phyloP scores from a whole-genome alignment of 2,113 vertebrate genomes.

The Trogon surrucura region DNA sequence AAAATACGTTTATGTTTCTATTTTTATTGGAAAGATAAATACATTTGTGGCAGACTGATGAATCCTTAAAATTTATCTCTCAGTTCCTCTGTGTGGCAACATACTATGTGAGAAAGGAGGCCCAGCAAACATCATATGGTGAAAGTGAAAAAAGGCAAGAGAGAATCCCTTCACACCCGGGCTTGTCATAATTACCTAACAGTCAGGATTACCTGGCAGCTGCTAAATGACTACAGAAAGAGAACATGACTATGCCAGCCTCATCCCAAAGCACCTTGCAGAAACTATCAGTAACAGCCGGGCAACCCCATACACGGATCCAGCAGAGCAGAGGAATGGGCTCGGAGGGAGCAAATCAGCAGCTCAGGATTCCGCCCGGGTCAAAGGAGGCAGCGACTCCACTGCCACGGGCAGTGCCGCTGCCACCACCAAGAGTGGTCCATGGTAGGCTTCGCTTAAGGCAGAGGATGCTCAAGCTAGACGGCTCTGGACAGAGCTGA shows the following conservation, averaged over 20 bases:
- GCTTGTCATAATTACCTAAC: neutral
- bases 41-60: neutral
- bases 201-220: neutral
- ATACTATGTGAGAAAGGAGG: neutral
- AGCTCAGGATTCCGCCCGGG: neutral
- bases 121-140: neutral
- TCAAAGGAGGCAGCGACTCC: neutral
- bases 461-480: neutral
- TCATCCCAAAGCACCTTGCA: neutral
- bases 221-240: neutral
- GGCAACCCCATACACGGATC: rapidly evolving
- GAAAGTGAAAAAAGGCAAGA: neutral
- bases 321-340: neutral
- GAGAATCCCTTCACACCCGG: neutral
- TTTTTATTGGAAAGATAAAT: neutral
- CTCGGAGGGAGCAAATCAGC: neutral
- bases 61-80: neutral
- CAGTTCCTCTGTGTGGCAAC: neutral
- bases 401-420: rapidly evolving
- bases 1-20: neutral
- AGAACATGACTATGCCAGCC: neutral
- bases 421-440: neutral
- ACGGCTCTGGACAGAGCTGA: neutral
- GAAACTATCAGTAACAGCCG: neutral
- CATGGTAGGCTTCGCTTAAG: neutral